Percentiles rank a stretch among this genome's conserved stretches.
Conservation (phyloP, 2,888 invertebrate genomes). For the Trichacis sp. region DNA sequence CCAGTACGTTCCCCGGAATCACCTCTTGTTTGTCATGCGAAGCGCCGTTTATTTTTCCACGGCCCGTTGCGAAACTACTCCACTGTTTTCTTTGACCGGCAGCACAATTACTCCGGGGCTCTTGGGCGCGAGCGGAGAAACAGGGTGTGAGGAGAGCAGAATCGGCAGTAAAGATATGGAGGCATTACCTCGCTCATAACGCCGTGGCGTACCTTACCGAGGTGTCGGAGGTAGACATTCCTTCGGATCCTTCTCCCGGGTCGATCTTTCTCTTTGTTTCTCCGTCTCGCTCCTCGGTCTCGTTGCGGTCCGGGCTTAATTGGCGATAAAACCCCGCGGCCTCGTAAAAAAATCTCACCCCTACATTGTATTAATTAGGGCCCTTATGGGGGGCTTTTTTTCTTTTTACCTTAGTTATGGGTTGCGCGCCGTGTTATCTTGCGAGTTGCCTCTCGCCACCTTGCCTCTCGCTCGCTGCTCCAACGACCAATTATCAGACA, state of each 20-base stretch:
- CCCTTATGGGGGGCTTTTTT: too few relatives aligned
- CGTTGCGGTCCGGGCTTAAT: constrained; percentile 57
- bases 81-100: not conserved
- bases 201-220: constrained; percentile 24
- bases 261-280: constrained; percentile 39
- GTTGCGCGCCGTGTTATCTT: constrained; percentile 59
- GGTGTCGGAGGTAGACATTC: constrained; percentile 45
- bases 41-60: too few relatives aligned
- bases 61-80: too few relatives aligned
- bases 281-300: constrained; percentile 39
- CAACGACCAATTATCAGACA: constrained; percentile 64
- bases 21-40: too few relatives aligned
- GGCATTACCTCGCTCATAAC: constrained; percentile 34
- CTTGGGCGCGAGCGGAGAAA: constrained; percentile 7
- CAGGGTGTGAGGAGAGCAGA: constrained; percentile 15
- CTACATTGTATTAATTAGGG: constrained; percentile 67
- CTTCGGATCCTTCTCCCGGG: constrained; percentile 26
- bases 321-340: constrained; percentile 65
- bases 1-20: too few relatives aligned
- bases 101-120: constrained; percentile 4
- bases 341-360: constrained; percentile 64
- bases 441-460: constrained; percentile 47
- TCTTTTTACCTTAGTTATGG: constrained; percentile 55
- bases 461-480: constrained; percentile 45
- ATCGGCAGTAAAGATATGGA: constrained; percentile 12